Percentiles rank a stretch among this genome's conserved stretches.
Conservation (phyloP, 2,797 vertebrate genomes). For the Fistularia tabacaria region DNA sequence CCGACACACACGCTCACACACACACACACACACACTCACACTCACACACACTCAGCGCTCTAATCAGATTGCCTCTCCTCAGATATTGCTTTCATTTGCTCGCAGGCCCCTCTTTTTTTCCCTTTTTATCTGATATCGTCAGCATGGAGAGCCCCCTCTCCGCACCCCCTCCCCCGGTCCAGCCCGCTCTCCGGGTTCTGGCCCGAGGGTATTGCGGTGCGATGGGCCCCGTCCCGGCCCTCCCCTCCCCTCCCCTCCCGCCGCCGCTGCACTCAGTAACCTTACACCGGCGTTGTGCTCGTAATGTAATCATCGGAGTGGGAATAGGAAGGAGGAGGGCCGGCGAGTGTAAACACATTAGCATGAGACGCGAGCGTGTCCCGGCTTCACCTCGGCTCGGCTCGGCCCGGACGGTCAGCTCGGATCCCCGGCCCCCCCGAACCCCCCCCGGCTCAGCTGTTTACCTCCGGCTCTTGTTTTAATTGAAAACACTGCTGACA, state of each 20-base stretch:
- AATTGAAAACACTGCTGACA: slow-evolving; percentile 76
- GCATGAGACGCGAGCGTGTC: slow-evolving; percentile 69
- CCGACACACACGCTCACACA: background rate
- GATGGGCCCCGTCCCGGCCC: slow-evolving; percentile 50
- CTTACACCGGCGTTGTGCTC: slow-evolving; percentile 72
- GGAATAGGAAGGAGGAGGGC: slow-evolving; percentile 76
- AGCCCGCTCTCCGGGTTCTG: slow-evolving; percentile 42
- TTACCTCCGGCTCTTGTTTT: slow-evolving; percentile 72
- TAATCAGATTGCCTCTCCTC: slow-evolving; percentile 57
- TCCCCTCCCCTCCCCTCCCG: slow-evolving; percentile 34
- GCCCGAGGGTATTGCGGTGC: slow-evolving; percentile 46
- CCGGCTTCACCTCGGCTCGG: slow-evolving; percentile 67
- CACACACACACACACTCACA: too few species aligned
- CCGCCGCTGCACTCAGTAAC: slow-evolving; percentile 70
- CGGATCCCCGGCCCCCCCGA: slow-evolving; percentile 57
- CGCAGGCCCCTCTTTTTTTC: slow-evolving; percentile 54
- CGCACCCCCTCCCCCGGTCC: slow-evolving; percentile 36
- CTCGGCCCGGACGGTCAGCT: slow-evolving; percentile 41
- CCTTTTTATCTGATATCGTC: slow-evolving; percentile 55
- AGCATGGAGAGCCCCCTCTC: slow-evolving; percentile 53
- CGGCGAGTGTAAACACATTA: slow-evolving; percentile 79
- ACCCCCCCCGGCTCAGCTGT: slow-evolving; percentile 63
- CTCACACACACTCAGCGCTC: slow-evolving; percentile 26
- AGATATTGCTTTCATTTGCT: slow-evolving; percentile 60
- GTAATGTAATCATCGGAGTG: slow-evolving; percentile 75